Evolutionary conservation across 2,797 vertebrate species (phyloP).

Genomic region (Microctenopoma lineatum): DNA sequence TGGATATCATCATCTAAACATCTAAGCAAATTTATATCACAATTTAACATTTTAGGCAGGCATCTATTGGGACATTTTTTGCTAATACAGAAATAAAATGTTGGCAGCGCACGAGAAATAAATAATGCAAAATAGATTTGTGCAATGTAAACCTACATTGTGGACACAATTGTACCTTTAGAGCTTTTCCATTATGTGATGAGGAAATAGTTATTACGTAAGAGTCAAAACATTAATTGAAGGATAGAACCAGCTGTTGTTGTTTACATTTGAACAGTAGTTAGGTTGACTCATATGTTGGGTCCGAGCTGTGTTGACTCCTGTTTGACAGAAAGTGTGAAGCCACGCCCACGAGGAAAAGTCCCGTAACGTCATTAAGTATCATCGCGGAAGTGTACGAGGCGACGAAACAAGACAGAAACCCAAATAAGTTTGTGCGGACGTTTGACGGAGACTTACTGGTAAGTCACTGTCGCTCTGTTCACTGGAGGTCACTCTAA

Average conservation of each 20-base stretch:
- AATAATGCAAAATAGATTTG: neutral
- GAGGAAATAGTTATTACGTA: too few relatives aligned
- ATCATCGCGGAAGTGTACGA: slow-evolving; percentile 71
- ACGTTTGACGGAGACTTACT: neutral
- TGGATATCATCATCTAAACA: too few relatives aligned
- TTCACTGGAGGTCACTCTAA: accelerated
- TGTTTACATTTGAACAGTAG: too few relatives aligned
- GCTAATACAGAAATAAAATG: too few relatives aligned
- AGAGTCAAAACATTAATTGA: too few relatives aligned
- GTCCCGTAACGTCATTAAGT: slow-evolving; percentile 57
- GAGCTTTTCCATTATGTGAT: too few relatives aligned
- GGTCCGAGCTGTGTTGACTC: neutral
- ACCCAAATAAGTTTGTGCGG: slow-evolving; percentile 57
- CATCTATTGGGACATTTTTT: too few relatives aligned
- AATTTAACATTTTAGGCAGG: too few relatives aligned
- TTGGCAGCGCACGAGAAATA: neutral
- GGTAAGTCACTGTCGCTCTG: slow-evolving; percentile 35
- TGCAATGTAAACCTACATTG: too few relatives aligned
- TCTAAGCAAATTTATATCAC: too few relatives aligned
- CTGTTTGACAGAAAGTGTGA: neutral
- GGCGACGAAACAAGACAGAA: slow-evolving; percentile 46
- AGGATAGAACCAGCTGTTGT: too few relatives aligned
- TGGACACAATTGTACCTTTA: too few relatives aligned
- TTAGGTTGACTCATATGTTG: neutral
- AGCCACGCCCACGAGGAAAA: slow-evolving; percentile 46